Evolutionary conservation across 2,888 invertebrate species (phyloP).

Genomic region (Leistus spinibarbis): DNA sequence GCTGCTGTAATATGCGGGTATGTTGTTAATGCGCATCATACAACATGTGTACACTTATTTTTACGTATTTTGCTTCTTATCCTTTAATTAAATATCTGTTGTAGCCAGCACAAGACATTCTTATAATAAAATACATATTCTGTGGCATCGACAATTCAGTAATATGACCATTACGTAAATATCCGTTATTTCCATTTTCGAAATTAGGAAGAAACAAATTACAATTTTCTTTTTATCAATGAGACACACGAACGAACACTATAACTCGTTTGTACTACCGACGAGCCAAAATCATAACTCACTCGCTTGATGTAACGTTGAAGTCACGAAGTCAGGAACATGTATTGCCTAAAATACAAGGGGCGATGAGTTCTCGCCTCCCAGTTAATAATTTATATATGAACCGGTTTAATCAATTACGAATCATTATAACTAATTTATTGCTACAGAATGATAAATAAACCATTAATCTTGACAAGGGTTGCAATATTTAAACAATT

Average conservation of each 20-base stretch:
- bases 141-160: too few relatives aligned
- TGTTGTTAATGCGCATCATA: neutral
- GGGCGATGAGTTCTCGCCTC: neutral
- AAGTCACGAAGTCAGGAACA: conserved; percentile 13
- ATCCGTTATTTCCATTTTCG: too few relatives aligned
- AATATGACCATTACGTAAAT: too few relatives aligned
- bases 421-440: conserved; percentile 7
- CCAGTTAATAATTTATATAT: conserved; percentile 9
- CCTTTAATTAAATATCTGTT: too few relatives aligned
- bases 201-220: too few relatives aligned
- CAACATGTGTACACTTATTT: too few relatives aligned
- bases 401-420: conserved; percentile 5
- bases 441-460: conserved; percentile 3
- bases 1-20: conserved; percentile 1
- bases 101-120: too few relatives aligned
- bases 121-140: too few relatives aligned
- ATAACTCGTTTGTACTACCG: too few relatives aligned
- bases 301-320: neutral
- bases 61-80: too few relatives aligned
- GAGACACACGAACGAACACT: too few relatives aligned
- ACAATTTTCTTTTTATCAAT: too few relatives aligned
- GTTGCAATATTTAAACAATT: conserved; percentile 1
- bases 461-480: neutral
- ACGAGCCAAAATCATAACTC: neutral
- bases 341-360: conserved; percentile 5